A percentile compares a stretch with the other conserved stretches of the same genome.
These are phyloP conservation scores for Eulemur mongoz DNA, from an alignment of 2,797 vertebrate species.

Conservation along the genomic window DNA sequence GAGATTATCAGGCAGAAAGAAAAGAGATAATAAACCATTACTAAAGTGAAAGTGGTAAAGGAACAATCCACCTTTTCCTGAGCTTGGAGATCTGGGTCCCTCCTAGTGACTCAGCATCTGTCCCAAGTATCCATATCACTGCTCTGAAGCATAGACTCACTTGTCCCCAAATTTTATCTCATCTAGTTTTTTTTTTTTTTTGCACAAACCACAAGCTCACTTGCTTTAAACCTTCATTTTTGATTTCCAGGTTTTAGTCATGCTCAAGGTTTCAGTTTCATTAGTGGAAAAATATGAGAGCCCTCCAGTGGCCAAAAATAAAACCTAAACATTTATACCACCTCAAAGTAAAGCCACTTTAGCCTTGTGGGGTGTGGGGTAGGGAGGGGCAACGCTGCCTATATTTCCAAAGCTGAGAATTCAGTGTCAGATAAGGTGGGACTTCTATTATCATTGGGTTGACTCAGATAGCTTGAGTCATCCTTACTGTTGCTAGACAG, in stretches of 20 bases:
- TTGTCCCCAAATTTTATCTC: neutral
- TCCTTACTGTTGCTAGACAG: neutral
- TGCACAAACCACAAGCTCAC: neutral
- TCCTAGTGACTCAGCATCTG: neutral
- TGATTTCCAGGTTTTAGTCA: constrained; percentile 24
- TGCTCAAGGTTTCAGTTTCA: constrained; percentile 35
- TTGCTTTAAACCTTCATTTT: neutral
- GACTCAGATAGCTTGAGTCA: neutral
- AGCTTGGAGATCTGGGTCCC: neutral
- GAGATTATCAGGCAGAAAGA: neutral
- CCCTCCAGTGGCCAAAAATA: constrained; percentile 76
- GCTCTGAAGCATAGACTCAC: neutral
- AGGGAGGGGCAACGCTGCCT: neutral
- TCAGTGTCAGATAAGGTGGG: neutral
- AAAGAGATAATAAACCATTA: neutral
- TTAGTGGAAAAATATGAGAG: constrained; percentile 68
- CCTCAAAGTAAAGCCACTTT: neutral
- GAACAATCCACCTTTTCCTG: neutral
- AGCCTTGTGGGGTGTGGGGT: neutral
- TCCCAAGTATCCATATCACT: neutral
- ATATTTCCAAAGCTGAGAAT: constrained; percentile 23
- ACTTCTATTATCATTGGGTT: neutral
- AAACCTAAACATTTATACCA: constrained; percentile 43
- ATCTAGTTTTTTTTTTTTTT: neutral
- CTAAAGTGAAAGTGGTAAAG: neutral